phyloP scores from a whole-genome alignment of 2,113 vertebrate genomes.

The Corapipo altera region DNA sequence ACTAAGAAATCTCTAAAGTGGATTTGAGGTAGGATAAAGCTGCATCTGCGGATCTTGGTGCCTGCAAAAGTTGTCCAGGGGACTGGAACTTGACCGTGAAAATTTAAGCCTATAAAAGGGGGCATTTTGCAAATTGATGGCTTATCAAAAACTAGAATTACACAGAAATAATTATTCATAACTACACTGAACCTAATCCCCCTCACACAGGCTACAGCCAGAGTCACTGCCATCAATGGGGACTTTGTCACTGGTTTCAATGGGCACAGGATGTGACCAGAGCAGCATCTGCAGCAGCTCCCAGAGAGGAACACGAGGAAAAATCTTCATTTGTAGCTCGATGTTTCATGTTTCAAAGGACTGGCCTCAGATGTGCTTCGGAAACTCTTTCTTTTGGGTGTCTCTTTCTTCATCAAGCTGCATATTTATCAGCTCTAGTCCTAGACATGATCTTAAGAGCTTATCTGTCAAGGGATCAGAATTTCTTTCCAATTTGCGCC shows the following conservation, averaged over 20 bases:
- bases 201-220: background rate
- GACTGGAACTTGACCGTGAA: background rate
- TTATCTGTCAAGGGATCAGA: background rate
- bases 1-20: background rate
- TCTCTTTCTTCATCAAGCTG: background rate
- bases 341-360: background rate
- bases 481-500: background rate
- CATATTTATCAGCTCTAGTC: background rate
- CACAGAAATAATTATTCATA: background rate
- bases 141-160: background rate
- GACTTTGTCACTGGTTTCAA: conserved; percentile 7
- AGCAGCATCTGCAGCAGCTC: conserved; percentile 1
- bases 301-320: background rate
- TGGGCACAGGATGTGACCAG: background rate
- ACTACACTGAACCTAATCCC: background rate
- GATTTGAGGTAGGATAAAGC: background rate
- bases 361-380: background rate
- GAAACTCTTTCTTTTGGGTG: background rate
- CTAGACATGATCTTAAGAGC: background rate
- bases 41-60: fast-evolving
- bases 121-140: fast-evolving
- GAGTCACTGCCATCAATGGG: background rate
- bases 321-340: background rate
- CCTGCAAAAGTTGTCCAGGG: fast-evolving
- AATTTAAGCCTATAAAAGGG: background rate